Evolutionary conservation across 1,140 invertebrate genomes (phyloP), one percentile per base, ranked within the genome.

Genomic region (Bombyx mandarina): DNA sequence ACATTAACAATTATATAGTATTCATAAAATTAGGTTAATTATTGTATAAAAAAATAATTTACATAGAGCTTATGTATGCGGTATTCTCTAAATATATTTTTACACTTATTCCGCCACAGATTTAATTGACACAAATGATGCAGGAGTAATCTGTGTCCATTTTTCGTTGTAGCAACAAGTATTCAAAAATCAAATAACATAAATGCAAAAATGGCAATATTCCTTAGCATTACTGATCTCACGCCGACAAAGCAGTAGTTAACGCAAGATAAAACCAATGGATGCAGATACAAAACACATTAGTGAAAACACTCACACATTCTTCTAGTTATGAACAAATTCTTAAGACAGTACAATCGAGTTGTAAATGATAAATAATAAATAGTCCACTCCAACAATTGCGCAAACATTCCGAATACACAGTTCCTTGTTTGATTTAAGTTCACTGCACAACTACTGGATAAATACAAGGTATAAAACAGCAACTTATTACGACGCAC

Each of bases 131-230:
- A 85, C 82, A 74, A 63, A 55, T 42, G 61, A 58, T 72, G 70
- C 73, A 71, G 65, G 69, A 58, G 73, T 69, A 35, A 35, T 35
- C 26, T 35, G 26, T 35, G 26, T 60, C 58, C 49, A 57, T 60
- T 62, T 62, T 81, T 86, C 82, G 80, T 84, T 86, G 82, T 83
- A 62, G 58, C 66, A 61, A 71, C 67, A 68, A 65, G 69, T 75
- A 69, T 69, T 77, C 63, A 71, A 77, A 69, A 67, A 74, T 75
- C 76, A 77, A 76, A 70, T 68, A 70, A 78, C 73, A 77, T 82
- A 86, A 86, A 86, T 86, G 82, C 82, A 83, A 78, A 78, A 82
- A 86, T 85, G 83, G 83, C 83, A 86, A 83, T 77, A 77, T 74
- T 73, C 70, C 69, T 72, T 74, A 68, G 66, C 71, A 72, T 76